phyloP scores from a whole-genome alignment of 2,113 vertebrate species.

The Sceloporus undulatus region DNA sequence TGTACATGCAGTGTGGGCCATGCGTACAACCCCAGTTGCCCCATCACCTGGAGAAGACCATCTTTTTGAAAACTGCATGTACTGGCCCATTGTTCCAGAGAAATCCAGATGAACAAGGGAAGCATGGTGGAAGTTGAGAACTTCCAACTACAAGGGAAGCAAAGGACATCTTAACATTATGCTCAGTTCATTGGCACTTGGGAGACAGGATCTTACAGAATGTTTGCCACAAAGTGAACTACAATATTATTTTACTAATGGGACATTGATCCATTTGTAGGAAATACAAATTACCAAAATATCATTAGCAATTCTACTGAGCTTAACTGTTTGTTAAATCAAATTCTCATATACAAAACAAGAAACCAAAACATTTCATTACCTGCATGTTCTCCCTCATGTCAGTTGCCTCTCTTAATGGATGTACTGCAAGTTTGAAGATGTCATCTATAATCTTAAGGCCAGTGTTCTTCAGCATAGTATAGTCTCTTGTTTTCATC shows the following conservation, averaged over 20 bases:
- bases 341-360: not conserved
- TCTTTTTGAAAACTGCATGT: not conserved
- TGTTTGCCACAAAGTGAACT: not conserved
- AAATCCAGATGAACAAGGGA: not conserved
- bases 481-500: constrained; percentile 90
- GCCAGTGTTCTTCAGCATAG: constrained; percentile 88
- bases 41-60: not conserved
- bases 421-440: constrained; percentile 88
- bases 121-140: not conserved
- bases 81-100: not conserved
- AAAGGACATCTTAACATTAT: not conserved
- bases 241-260: not conserved
- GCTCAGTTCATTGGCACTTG: not conserved
- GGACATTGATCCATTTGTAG: not conserved
- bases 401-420: constrained; percentile 91
- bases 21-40: too few species aligned
- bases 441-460: constrained; percentile 92
- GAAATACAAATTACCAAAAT: not conserved
- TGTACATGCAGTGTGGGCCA: not conserved
- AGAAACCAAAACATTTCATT: not conserved
- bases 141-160: not conserved
- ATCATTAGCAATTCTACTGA: not conserved
- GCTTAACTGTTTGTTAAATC: not conserved
- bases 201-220: not conserved
- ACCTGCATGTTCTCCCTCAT: constrained; percentile 96